Conservation (phyloP, 2,113 vertebrate species). For the Cyanoramphus novaezelandiae region DNA sequence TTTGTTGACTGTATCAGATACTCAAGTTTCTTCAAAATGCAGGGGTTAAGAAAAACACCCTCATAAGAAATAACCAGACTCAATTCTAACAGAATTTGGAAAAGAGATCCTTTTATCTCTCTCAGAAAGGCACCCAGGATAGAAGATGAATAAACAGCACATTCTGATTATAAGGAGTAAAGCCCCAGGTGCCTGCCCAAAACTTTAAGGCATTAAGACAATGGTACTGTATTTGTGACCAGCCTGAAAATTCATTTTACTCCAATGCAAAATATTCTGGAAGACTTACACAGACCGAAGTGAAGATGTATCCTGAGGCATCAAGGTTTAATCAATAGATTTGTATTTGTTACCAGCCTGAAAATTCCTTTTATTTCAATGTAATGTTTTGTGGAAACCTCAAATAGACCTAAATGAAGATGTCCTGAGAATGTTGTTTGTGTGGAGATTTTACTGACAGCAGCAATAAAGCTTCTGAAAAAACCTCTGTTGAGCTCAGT, state of each 20-base stretch:
- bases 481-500: neutral
- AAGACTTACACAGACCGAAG: neutral
- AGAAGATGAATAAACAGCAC: neutral
- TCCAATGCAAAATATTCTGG: neutral
- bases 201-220: neutral
- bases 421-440: neutral
- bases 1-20: neutral
- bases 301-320: neutral
- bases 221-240: neutral
- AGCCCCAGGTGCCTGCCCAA: neutral
- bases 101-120: neutral
- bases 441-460: neutral
- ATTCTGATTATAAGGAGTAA: neutral
- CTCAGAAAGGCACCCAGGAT: neutral
- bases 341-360: neutral
- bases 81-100: neutral
- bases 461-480: neutral
- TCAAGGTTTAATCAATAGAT: neutral
- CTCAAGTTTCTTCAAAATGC: neutral
- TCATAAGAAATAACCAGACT: neutral
- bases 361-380: conserved; percentile 3
- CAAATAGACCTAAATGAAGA: neutral
- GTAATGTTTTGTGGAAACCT: neutral
- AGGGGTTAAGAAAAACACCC: neutral
- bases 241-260: neutral